These are phyloP conservation scores for Drosophila sp. DNA, from an alignment of 1,140 invertebrate species.

Conservation along the genomic window DNA sequence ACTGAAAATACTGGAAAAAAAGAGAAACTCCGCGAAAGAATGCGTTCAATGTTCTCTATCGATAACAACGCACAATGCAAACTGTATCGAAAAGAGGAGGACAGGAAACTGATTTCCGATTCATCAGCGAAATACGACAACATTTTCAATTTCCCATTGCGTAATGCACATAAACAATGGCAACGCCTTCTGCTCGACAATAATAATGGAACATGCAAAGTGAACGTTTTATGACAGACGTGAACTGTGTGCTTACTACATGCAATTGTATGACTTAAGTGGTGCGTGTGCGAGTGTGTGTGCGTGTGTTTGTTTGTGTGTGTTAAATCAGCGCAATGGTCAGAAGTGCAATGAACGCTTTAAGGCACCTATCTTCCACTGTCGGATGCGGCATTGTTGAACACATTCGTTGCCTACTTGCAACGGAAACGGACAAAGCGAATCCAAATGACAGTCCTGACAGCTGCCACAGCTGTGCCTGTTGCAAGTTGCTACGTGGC, in stretches of 20 bases:
- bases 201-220: conserved; percentile 26
- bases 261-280: background rate
- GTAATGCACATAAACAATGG: conserved; percentile 50
- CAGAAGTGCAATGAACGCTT: conserved; percentile 28
- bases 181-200: conserved; percentile 24
- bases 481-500: background rate
- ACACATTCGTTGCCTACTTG: conserved; percentile 26
- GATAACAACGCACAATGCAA: background rate
- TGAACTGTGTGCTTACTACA: conserved; percentile 5
- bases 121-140: conserved; percentile 12
- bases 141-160: conserved; percentile 63
- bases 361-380: conserved; percentile 31
- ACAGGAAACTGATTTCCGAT: conserved; percentile 31
- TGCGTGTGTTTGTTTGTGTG: conserved; percentile 3
- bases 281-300: no score
- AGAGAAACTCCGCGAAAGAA: no score
- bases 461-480: conserved; percentile 17
- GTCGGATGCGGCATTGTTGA: conserved; percentile 39
- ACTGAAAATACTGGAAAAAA: no score
- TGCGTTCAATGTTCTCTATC: background rate
- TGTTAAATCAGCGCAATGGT: conserved; percentile 41
- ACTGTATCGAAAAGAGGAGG: background rate
- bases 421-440: conserved; percentile 23
- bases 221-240: conserved; percentile 10
- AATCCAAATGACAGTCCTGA: conserved; percentile 41